Evolutionary conservation across 1,140 invertebrate species (phyloP), one percentile per base, ranked within the genome.

Genomic region (Brachionus koreanus): DNA sequence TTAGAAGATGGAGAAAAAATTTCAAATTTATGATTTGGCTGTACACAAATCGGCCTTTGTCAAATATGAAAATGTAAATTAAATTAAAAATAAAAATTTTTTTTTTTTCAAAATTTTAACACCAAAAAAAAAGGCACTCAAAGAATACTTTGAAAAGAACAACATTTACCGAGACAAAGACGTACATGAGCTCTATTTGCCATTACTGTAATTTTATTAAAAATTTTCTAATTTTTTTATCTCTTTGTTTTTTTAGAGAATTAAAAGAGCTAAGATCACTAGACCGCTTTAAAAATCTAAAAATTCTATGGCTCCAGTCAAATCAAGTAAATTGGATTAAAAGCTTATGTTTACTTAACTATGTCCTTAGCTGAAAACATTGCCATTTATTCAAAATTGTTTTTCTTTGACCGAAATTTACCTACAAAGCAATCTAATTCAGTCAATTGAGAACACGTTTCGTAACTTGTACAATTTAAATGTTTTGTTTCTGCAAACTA

Each of bases 381-480:
- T 79, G 19, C 61, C 76, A 42, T 61, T 57, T 19, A 79, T 79
- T 29, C 49, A 65, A 57, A 65, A 57, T 39, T 79, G 76, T 42
- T 79, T 61, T 43, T 16, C 76, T 42, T 9, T 79, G 23, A 42
- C 49, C 9, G 76, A 79, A 65, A 19, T 79, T 23, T 79, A 79
- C 57, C 33, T 79, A 65, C 76, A 79, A 65, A 43, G 57, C 25
- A 79, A 79, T 65, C 39, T 79, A 19, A 79, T 79, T 61, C 76
- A 61, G 39, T 79, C 76, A 79, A 49, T 79, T 23, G 61, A 65
- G 13, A 42, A 65, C 19, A 61, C n/a, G 19, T 65, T 79, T 33
- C 46, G 76, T 12, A 37, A 79, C 43, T 61, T 79, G n/a, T 61
- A 57, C 16, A 79, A 79, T 79, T 61, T 79, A 43, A 79, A 61